A percentile compares a stretch with the other conserved stretches of the same genome.
Evolutionary conservation across 2,797 vertebrate species (phyloP).

Genomic region (Mallotus villosus): DNA sequence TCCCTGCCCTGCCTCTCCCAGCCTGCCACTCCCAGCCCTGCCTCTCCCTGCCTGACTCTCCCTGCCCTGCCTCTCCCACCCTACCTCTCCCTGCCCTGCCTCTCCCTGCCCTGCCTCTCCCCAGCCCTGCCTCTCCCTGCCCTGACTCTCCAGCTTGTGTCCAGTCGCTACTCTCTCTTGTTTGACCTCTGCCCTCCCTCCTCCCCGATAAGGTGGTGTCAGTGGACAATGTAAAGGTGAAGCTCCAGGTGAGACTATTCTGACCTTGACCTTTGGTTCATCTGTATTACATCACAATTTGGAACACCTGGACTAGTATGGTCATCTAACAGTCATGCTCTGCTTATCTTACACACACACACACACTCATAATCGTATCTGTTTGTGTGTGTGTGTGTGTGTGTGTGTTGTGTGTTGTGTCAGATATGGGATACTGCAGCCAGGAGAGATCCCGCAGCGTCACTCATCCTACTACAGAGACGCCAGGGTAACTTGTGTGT

Average conservation of each 20-base stretch:
- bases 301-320: too few relatives aligned
- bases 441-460: conserved; percentile 98
- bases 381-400: conserved; percentile 29
- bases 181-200: background rate
- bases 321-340: background rate
- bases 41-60: background rate
- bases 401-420: conserved; percentile 32
- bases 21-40: too few relatives aligned
- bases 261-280: background rate
- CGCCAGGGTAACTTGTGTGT: conserved; percentile 82
- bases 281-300: too few relatives aligned
- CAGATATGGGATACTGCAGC: conserved; percentile 98
- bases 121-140: too few relatives aligned
- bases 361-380: conserved; percentile 12
- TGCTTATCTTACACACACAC: conserved; percentile 34
- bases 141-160: too few relatives aligned
- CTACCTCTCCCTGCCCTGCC: background rate
- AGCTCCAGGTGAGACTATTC: conserved; percentile 87
- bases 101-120: too few relatives aligned
- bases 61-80: conserved; percentile 6
- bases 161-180: too few relatives aligned
- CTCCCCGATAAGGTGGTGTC: conserved; percentile 89
- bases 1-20: too few relatives aligned
- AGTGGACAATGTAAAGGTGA: conserved; percentile 91
- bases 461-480: conserved; percentile 97